A percentile compares a stretch with the other conserved stretches of the same genome.
phyloP scores from a whole-genome alignment of 2,797 vertebrate genomes.

The Knipowitschia caucasica region DNA sequence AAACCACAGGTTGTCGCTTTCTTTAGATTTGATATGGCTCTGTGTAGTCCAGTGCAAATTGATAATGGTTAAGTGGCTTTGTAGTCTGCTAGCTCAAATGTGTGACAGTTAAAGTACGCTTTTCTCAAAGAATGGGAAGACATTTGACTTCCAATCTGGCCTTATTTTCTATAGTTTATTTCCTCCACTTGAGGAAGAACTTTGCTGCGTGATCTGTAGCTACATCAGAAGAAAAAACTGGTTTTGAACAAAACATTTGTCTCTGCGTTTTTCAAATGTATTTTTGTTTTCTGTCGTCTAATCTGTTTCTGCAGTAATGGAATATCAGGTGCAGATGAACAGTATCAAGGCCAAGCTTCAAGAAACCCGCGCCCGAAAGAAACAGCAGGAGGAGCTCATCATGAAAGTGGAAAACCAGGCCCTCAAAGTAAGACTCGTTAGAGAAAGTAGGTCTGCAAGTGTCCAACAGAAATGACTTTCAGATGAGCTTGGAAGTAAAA shows the following conservation, averaged over 20 bases:
- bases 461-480: slow-evolving; percentile 29
- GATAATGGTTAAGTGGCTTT: slow-evolving; percentile 38
- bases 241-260: no score
- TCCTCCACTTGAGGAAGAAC: no score
- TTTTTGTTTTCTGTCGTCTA: no score
- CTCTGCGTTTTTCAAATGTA: background rate
- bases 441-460: slow-evolving; percentile 34
- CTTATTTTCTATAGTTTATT: no score
- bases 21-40: slow-evolving; percentile 40
- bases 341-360: slow-evolving; percentile 90
- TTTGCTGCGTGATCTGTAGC: no score
- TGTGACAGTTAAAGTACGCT: no score
- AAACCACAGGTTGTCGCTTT: slow-evolving; percentile 41
- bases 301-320: slow-evolving; percentile 78
- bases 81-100: slow-evolving; percentile 33
- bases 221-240: no score
- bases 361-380: slow-evolving; percentile 91
- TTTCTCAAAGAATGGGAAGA: no score
- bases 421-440: slow-evolving; percentile 83
- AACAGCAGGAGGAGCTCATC: slow-evolving; percentile 95
- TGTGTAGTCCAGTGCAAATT: slow-evolving; percentile 23
- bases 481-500: slow-evolving; percentile 36
- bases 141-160: no score
- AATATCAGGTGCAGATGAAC: slow-evolving; percentile 94
- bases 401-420: slow-evolving; percentile 98